A percentile compares a stretch with the other conserved stretches of the same genome.
Conservation (phyloP, 2,888 invertebrate genomes). For the Tachina lurida region DNA sequence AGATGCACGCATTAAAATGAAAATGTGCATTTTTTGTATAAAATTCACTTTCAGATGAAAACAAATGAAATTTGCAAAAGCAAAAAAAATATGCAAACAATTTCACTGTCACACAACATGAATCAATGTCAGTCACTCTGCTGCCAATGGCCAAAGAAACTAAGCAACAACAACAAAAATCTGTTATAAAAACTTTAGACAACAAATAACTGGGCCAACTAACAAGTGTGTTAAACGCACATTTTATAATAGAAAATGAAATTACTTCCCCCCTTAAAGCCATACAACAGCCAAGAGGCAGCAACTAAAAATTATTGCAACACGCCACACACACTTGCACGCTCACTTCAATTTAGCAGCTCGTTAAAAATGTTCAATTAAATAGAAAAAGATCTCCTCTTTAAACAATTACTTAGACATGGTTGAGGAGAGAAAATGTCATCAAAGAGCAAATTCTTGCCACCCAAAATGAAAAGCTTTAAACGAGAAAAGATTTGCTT, state of each 20-base stretch:
- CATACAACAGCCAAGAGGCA: constrained; percentile 24
- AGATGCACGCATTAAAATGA: constrained; percentile 9
- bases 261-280: constrained; percentile 55
- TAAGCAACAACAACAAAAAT: constrained; percentile 16
- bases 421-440: neutral
- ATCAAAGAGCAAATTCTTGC: constrained; percentile 60
- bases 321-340: neutral
- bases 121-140: constrained; percentile 59
- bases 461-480: constrained; percentile 49
- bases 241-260: constrained; percentile 63
- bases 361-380: constrained; percentile 29
- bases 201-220: constrained; percentile 66
- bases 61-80: constrained; percentile 30
- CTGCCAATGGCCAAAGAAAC: constrained; percentile 62
- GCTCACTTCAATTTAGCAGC: neutral
- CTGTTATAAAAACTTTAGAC: neutral
- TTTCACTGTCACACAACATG: constrained; percentile 67
- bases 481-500: constrained; percentile 11
- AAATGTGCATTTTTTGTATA: constrained; percentile 33
- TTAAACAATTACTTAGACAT: constrained; percentile 38
- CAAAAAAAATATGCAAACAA: constrained; percentile 50
- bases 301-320: constrained; percentile 26
- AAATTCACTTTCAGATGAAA: constrained; percentile 58
- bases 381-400: neutral
- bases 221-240: constrained; percentile 69